Evolutionary conservation across 2,797 vertebrate genomes (phyloP).

Genomic region (Macropodus opercularis): DNA sequence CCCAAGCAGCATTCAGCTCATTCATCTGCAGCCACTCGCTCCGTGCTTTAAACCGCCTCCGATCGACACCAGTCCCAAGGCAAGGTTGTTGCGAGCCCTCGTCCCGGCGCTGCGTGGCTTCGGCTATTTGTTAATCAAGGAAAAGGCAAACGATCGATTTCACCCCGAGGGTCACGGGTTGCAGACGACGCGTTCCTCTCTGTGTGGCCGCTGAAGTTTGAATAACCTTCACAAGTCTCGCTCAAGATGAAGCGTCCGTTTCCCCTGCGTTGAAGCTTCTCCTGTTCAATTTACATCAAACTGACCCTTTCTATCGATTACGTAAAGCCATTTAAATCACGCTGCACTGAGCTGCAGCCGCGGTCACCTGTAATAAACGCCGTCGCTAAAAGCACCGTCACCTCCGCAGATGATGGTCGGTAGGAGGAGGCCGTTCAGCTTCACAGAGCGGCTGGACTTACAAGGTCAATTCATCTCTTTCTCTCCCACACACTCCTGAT

Average conservation of each 20-base stretch:
- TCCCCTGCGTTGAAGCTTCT: slow-evolving; percentile 25
- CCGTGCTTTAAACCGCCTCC: slow-evolving; percentile 33
- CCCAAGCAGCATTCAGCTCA: too few relatives aligned
- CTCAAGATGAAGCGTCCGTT: slow-evolving; percentile 10
- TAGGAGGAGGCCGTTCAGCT: slow-evolving; percentile 20
- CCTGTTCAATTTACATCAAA: slow-evolving; percentile 50
- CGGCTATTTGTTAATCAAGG: slow-evolving; percentile 57
- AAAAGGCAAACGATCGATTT: slow-evolving; percentile 55
- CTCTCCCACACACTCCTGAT: background rate
- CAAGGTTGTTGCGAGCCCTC: slow-evolving; percentile 56
- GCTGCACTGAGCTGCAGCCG: slow-evolving; percentile 38
- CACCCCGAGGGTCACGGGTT: slow-evolving; percentile 47
- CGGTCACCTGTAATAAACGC: slow-evolving; percentile 61
- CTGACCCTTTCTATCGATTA: slow-evolving; percentile 47
- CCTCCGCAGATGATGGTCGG: slow-evolving; percentile 56
- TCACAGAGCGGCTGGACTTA: background rate
- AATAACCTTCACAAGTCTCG: slow-evolving; percentile 56
- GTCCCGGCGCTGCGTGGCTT: slow-evolving; percentile 44
- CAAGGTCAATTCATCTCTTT: slow-evolving; percentile 14
- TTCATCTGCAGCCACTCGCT: slow-evolving; percentile 48
- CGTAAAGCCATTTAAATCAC: slow-evolving; percentile 43
- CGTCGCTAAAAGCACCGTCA: slow-evolving; percentile 53
- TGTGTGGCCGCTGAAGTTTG: slow-evolving; percentile 17
- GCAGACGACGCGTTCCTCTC: slow-evolving; percentile 16
- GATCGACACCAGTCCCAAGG: slow-evolving; percentile 44